Evolutionary conservation across 2,113 vertebrate genomes (phyloP).

Genomic region (Pogonocichla stellata): DNA sequence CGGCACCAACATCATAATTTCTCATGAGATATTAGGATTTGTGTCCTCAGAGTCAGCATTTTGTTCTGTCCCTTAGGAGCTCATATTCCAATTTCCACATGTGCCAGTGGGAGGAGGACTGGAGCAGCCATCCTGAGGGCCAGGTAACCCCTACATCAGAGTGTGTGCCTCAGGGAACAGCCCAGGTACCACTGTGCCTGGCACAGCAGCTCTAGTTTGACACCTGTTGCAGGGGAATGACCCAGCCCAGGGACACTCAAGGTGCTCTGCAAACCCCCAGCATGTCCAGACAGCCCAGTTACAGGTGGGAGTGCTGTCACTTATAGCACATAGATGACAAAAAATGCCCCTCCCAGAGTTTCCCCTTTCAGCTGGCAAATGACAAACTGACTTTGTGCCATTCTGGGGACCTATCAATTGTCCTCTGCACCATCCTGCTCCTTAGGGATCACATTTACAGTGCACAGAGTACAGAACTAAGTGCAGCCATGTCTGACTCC

Average conservation of each 20-base stretch:
- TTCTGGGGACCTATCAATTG: not conserved
- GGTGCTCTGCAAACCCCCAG: not conserved
- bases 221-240: accelerated
- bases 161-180: not conserved
- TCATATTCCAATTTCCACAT: accelerated
- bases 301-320: not conserved
- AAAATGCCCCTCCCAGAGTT: not conserved
- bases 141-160: not conserved
- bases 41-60: not conserved
- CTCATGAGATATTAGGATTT: not conserved
- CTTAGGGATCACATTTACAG: not conserved
- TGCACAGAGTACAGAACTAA: not conserved
- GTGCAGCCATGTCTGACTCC: accelerated
- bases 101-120: not conserved
- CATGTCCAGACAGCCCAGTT: accelerated
- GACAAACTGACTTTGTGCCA: not conserved
- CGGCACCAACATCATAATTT: not conserved
- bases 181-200: not conserved
- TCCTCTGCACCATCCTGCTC: not conserved
- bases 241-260: not conserved
- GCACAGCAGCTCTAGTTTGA: not conserved
- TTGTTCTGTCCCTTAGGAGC: not conserved
- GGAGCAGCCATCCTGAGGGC: not conserved
- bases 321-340: accelerated
- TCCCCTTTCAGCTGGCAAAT: not conserved